Base-by-base conservation (phyloP, 2,113 vertebrate species). In the Tenebrosternarchus preto region DNA sequence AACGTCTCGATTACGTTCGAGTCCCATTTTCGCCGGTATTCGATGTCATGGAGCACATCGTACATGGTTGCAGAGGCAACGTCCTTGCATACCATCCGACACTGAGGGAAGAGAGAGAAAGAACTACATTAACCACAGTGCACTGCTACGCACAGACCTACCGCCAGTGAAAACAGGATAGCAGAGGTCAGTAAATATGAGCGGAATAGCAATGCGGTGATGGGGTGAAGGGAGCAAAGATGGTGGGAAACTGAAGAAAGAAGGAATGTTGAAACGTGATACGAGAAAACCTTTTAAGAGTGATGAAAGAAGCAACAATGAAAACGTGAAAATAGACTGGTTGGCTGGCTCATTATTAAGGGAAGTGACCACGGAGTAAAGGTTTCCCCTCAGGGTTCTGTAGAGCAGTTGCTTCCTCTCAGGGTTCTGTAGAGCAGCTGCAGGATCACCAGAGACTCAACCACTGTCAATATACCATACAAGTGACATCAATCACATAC, bases 1-100 rank as follows among this genome's bases (percentile, higher is more conserved):
- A 99, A 99, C 56, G 97, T 99, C 91, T 99, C 97, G 0, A 97
- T 96, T 87, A 99, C 96, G 1, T 98, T 98, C 5, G 91, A 91
- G 90, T 99, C 97, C 97, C 97, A 99, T 73, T 97, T 97, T 64
- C 84, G 93, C 24, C 97, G 90, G 89, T 99, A 99, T 63, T 97
- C 96, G 0, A 93, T 95, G 88, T 99, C 97, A 0, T 99, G 97
- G 0, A 99, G 95, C 2, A 99, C 97, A 0, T 98, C 97, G 0
- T 98, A 99, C 84, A 98, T 95, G 0, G 91, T 94, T 79, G 96
- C 97, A 0, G 95, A 94, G 0, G 96, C 84, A 71, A 98, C 91
- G 0, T 97, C 96, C 63, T 92, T 93, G 87, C 95, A 96, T 73
- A 94, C 91, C 95, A 98, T 97, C 85, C 92, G 92, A 89, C 97